Base-by-base conservation (phyloP, 2,888 invertebrate genomes). In the Drosophila testacea region DNA sequence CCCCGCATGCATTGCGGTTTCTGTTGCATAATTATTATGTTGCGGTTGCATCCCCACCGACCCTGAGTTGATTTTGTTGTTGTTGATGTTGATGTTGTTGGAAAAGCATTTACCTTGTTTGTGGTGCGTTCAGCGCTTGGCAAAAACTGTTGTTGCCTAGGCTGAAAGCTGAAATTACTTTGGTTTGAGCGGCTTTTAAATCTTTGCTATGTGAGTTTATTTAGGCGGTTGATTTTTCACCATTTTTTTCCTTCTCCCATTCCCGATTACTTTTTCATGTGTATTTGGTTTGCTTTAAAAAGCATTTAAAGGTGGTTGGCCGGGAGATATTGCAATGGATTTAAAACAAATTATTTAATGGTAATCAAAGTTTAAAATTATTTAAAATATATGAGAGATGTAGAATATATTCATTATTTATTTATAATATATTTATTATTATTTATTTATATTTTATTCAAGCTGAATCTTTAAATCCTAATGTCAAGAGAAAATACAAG, bases 121-220 rank as follows among this genome's bases (percentile, higher is more conserved):
- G 83, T 72, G 88, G 88, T 83, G 78, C 71, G 80, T 69, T 77
- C 79, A 79, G 81, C 71, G 69, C 86, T 67, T 36, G 81, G 70
- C 78, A 85, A 78, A 88, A 88, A 88, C 77, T 82, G 88, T 87
- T 55, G 56, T 38, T 85, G 74, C 64, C 71, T 61, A 64, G 68
- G 64, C 76, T 61, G 54, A 76, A 70, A 70, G 62, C 80, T 82
- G 82, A 87, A 87, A 87, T 83, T 83, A 69, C 81, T 80, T 83
- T 83, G 79, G 81, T 79, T 67, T 68, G 69, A 63, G 80, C 84
- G 89, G 90, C 85, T 89, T 92, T 92, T 92, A 90, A 91, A 89
- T 87, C 90, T 87, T 88, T 79, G 69, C 64, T 54, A 27, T 73
- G 80, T 70, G 84, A 85, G 77, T 87, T 88, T 89, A 88, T 90